These are phyloP conservation scores for Phalacrocorax aristotelis DNA, from an alignment of 2,113 vertebrate genomes.

Conservation along the genomic window DNA sequence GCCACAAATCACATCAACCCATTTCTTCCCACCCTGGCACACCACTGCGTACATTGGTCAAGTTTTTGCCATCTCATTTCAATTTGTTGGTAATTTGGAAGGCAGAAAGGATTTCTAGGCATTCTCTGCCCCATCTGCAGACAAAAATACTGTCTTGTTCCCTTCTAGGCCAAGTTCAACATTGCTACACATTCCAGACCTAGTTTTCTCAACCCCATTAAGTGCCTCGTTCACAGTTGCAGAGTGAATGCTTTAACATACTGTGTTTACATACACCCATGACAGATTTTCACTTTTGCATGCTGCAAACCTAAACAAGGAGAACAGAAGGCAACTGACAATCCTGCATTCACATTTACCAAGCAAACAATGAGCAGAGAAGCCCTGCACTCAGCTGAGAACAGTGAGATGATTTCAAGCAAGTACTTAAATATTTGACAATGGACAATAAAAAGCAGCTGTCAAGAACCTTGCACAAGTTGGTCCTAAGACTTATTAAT, in stretches of 20 bases:
- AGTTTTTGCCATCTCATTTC: neutral
- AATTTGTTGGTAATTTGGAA: neutral
- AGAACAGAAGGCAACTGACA: neutral
- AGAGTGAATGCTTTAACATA: neutral
- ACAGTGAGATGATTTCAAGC: neutral
- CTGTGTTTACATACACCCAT: neutral
- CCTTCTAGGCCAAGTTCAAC: neutral
- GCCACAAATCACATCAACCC: neutral
- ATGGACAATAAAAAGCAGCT: neutral
- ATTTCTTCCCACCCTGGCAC: neutral
- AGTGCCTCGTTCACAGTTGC: neutral
- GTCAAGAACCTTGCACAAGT: neutral
- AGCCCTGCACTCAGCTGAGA: neutral
- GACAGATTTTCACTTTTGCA: neutral
- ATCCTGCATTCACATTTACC: neutral
- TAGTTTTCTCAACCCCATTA: neutral
- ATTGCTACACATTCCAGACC: neutral
- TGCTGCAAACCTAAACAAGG: slow-evolving; percentile 12
- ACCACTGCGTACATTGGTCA: neutral
- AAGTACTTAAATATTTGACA: neutral
- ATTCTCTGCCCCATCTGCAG: neutral
- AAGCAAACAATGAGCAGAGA: slow-evolving; percentile 6
- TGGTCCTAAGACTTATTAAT: neutral
- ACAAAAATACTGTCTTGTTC: neutral
- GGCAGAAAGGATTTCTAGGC: neutral